These are phyloP conservation scores for Stenoptilia bipunctidactyla DNA, from an alignment of 2,888 invertebrate species.

Conservation along the genomic window DNA sequence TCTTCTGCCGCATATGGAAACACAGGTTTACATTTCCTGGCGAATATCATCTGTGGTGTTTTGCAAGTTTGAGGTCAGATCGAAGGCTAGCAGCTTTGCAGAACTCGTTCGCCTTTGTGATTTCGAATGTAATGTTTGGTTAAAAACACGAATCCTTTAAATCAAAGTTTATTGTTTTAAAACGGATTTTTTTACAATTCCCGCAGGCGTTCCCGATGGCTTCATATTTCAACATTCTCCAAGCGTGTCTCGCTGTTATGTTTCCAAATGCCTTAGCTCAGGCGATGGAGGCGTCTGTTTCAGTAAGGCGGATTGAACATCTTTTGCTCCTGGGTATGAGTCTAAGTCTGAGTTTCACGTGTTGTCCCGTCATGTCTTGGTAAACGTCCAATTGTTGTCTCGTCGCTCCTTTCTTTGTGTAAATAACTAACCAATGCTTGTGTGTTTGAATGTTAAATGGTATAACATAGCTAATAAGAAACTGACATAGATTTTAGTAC, in stretches of 20 bases:
- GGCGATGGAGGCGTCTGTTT: constrained; percentile 70
- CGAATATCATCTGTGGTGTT: background rate
- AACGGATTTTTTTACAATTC: background rate
- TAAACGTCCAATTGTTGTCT: constrained; percentile 10
- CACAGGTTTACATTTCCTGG: background rate
- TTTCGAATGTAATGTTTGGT: background rate
- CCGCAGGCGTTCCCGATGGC: constrained; percentile 78
- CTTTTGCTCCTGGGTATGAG: constrained; percentile 70
- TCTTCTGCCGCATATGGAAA: background rate
- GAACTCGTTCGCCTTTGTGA: background rate
- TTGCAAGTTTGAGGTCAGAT: background rate
- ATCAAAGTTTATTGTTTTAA: background rate
- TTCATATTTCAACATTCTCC: constrained; percentile 81
- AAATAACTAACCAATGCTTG: too few species aligned
- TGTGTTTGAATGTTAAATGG: too few species aligned
- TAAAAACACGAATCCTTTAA: background rate
- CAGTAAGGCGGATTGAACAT: constrained; percentile 69
- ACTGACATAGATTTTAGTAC: too few species aligned
- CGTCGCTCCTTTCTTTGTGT: too few species aligned
- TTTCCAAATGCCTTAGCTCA: constrained; percentile 65
- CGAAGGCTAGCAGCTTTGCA: background rate
- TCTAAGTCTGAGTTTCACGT: constrained; percentile 24
- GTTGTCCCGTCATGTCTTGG: constrained; percentile 17
- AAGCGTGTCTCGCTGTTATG: constrained; percentile 68
- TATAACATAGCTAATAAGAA: too few species aligned